These are phyloP conservation scores for Grantiella picta DNA, from an alignment of 2,113 vertebrate genomes.

Conservation along the genomic window DNA sequence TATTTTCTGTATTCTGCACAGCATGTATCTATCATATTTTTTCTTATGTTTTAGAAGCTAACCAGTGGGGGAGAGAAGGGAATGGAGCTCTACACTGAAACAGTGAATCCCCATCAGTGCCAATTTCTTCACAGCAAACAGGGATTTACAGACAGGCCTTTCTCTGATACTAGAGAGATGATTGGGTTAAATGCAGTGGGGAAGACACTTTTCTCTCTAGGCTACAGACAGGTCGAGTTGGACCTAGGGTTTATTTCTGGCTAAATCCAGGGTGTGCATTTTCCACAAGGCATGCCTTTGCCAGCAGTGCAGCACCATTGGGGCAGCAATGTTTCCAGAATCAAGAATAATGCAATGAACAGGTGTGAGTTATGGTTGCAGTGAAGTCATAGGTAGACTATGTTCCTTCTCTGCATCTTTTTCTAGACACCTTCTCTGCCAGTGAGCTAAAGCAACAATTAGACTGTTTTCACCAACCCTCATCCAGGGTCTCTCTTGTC, in stretches of 20 bases:
- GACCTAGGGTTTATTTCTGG: neutral
- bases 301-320: neutral
- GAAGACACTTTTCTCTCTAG: neutral
- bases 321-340: neutral
- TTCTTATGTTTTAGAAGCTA: neutral
- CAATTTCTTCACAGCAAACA: neutral
- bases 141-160: neutral
- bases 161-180: neutral
- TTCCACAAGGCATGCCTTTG: neutral
- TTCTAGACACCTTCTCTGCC: neutral
- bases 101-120: neutral
- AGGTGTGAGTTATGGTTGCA: fast-evolving
- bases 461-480: neutral
- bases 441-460: neutral
- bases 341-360: neutral
- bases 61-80: neutral
- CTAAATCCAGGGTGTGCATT: neutral
- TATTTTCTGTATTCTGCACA: neutral
- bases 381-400: neutral
- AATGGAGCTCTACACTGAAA: neutral
- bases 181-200: neutral
- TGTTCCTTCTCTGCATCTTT: neutral
- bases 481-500: neutral
- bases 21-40: neutral
- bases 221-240: fast-evolving